Percentiles rank a stretch among this genome's conserved stretches.
phyloP scores from a whole-genome alignment of 2,113 vertebrate species.

The Callaeas wilsoni region DNA sequence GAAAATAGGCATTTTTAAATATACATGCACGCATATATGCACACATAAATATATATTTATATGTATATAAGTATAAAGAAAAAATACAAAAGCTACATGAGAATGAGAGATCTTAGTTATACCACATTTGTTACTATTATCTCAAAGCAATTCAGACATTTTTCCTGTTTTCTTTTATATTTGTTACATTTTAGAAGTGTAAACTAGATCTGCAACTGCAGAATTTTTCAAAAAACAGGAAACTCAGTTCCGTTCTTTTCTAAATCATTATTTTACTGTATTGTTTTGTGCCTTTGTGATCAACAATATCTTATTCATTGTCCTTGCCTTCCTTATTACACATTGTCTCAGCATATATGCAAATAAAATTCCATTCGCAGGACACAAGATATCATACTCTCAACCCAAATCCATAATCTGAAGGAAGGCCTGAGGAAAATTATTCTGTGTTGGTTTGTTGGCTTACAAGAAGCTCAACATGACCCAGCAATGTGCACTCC shows the following conservation, averaged over 20 bases:
- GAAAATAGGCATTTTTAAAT: background rate
- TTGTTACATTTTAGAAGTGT: background rate
- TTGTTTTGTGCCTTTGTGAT: background rate
- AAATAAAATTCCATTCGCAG: background rate
- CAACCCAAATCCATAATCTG: background rate
- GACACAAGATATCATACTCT: background rate
- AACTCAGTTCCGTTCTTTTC: background rate
- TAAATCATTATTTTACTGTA: background rate
- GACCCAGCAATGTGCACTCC: background rate
- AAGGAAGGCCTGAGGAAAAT: background rate
- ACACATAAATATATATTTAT: background rate
- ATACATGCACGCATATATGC: background rate
- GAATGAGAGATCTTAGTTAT: background rate
- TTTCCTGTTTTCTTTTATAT: background rate
- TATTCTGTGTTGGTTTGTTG: background rate
- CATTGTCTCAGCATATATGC: background rate
- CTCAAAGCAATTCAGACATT: background rate
- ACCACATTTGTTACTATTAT: background rate
- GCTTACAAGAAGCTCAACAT: background rate
- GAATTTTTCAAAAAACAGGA: background rate
- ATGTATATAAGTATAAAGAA: background rate
- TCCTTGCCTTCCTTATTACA: background rate
- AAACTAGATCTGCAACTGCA: background rate
- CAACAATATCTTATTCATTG: background rate
- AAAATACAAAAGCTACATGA: background rate